Evolutionary conservation across 1,140 invertebrate genomes (phyloP), one percentile per base, ranked within the genome.

Genomic region (Melitaea cinxia): DNA sequence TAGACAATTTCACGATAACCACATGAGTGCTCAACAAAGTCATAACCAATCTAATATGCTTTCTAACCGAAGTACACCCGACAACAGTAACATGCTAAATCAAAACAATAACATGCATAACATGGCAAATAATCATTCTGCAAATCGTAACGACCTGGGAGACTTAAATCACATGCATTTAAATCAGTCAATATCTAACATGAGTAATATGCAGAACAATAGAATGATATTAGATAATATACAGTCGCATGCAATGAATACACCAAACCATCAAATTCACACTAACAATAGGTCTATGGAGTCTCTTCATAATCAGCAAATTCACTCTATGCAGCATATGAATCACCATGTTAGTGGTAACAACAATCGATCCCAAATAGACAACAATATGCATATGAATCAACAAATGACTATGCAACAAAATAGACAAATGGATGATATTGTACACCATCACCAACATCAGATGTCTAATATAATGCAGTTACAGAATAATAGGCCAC

Each of bases 201-300:
- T 91, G 71, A 88, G 81, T 60, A 89, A 83, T 72, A 82, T 91
- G 75, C 91, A 89, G 60, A 91, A 85, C 58, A 91, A 91, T 60
- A 73, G 88, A 53, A 89, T 89, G 80, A 83, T 88, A 65, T 85
- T 88, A 65, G 88, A 91, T 21, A 89, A 85, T 58, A 83, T 91
- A 73, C 86, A 87, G 59, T 64, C 77, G 26, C 88, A 91, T 62
- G 69, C 66, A 21, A 78, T 91, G 47, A 87, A 82, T 55, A 85
- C 79, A 64, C 73, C 82, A 57, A 83, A 72, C 45, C 86, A 88
- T 65, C 82, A 85, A 68, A 85, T 89, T 69, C 88, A 91, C 65
- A 58, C 81, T 19, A 67, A 67, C 12, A 89, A 81, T 55, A 78
- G 88, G 70, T 73, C 82, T 23, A 84, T 89, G 63, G 88, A 91